Evolutionary conservation across 2,888 invertebrate genomes (phyloP), one percentile per base, ranked within the genome.

Genomic region (Lithophane semibrunnea): DNA sequence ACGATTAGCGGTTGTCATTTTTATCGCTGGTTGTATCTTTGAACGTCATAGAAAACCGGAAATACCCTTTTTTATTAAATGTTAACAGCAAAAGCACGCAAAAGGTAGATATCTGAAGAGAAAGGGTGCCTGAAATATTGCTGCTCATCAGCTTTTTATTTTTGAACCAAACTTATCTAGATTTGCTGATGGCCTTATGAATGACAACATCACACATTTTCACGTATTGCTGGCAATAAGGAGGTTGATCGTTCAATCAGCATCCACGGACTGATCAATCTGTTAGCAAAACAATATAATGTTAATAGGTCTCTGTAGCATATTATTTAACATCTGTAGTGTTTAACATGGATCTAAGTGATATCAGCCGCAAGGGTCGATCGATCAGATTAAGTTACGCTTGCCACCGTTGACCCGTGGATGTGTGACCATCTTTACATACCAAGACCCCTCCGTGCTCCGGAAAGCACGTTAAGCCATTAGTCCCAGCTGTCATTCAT

Each of bases 1-100:
- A 79, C 79, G 77, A 70, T 47, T 24, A 78, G 60, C 21, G 29
- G 10, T 58, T 67, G 42, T 77, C 47, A 29, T 58, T 76, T 76
- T 42, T 42, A 66, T 77, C 12, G 60, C 21, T 13, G 29, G 21
- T 16, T 77, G 49, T 67, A 16, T 29, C 24, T 66, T 67, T 29
- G 7, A 18, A 60, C 47, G 37, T 54, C n/a, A 47, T 16, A 66
- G 37, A 9, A 49, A 49, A 56, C 1, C 0, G 4, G 18, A 21
- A 24, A 12, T 29, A 21, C 5, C 18, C 3, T 4, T 16, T n/a
- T 37, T 8, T 16, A 24, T 42, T 8, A n/a, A 37, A 21, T 8
- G 3, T 12, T 13, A 21, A n/a, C 2, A 69, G 1, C 18, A 7
- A 24, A 37, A 37, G 37, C 37, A 37, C 37, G 37, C 37, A 37